Evolutionary conservation across 2,888 invertebrate genomes (phyloP), one percentile per base, ranked within the genome.

Genomic region (Macaria liturata): DNA sequence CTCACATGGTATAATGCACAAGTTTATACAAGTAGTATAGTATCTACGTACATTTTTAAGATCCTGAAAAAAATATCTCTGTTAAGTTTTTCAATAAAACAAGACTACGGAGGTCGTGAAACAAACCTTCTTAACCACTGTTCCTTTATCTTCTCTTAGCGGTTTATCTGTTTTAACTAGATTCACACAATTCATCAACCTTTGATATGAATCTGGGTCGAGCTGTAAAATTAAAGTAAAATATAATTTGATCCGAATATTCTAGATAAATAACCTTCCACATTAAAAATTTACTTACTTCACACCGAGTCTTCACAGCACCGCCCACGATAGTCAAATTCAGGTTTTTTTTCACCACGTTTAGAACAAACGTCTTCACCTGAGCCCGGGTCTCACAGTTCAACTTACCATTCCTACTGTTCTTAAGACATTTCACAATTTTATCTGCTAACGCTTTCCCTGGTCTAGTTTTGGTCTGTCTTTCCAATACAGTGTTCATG

Each of bases 241-340:
- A 37, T 3, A 37, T 20, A 37, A 37, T 37, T 6, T 37, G 4
- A 37, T 37, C 5, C 7, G 3, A 37, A 1, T 37, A 1, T 0
- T 37, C 34, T 37, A 37, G 5, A 6, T 6, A 37, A 6, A 37
- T 7, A 6, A 37, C 34, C 7, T 6, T 6, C 5, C 4, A 37
- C 7, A 3, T 6, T 37, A 7, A 37, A 37, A 7, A 37, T 37
- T 6, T 31, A 46, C 61, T 58, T 43, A 61, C 91, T 80, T 91
- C 91, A 65, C 91, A 91, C 61, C 91, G 80, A 2, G 91, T 91
- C 64, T 91, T 91, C 2, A 88, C 84, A 51, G 91, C 91, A 39
- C 91, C 91, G 46, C 90, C 91, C 43, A 91, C 74, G 31, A 91
- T 86, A 0, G 89, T 88, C 59, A 87, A 73, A 69, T 86, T 86